A percentile compares a stretch with the other conserved stretches of the same genome.
phyloP scores from a whole-genome alignment of 2,113 vertebrate genomes.

The Elaphurus davidianus region DNA sequence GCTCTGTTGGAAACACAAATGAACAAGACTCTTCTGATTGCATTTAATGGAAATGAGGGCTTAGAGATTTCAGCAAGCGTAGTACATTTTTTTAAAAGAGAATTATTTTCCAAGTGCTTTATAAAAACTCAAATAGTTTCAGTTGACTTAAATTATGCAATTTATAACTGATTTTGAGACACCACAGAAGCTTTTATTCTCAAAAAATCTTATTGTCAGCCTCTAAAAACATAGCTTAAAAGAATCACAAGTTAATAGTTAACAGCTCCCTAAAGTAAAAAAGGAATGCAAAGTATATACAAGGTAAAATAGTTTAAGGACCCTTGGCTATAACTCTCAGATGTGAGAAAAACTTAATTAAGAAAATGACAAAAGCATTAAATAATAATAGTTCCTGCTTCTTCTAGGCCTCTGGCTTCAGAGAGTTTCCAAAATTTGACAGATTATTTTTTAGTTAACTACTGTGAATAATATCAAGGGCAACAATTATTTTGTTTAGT shows the following conservation, averaged over 20 bases:
- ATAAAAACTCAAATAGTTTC: background rate
- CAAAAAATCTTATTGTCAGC: background rate
- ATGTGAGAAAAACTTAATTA: conserved; percentile 34
- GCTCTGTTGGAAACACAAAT: background rate
- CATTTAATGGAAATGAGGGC: background rate
- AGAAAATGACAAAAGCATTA: conserved; percentile 42
- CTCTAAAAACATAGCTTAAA: background rate
- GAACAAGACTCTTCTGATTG: background rate
- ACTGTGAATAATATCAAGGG: background rate
- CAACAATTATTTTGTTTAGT: background rate
- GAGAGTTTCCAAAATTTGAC: background rate
- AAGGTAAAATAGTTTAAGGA: background rate
- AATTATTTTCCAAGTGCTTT: conserved; percentile 18
- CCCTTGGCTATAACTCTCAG: background rate
- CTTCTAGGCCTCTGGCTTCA: background rate
- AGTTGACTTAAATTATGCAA: background rate
- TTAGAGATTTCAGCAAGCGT: background rate
- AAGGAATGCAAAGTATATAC: background rate
- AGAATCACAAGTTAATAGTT: background rate
- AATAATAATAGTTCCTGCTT: background rate
- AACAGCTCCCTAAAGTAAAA: background rate
- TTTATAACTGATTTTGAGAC: background rate
- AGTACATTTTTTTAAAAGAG: background rate
- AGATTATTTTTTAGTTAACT: background rate
- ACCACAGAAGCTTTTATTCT: background rate